Percentiles rank a stretch among this genome's conserved stretches.
Conservation (phyloP, 2,113 vertebrate species). For the Coregonus clupeaformis region DNA sequence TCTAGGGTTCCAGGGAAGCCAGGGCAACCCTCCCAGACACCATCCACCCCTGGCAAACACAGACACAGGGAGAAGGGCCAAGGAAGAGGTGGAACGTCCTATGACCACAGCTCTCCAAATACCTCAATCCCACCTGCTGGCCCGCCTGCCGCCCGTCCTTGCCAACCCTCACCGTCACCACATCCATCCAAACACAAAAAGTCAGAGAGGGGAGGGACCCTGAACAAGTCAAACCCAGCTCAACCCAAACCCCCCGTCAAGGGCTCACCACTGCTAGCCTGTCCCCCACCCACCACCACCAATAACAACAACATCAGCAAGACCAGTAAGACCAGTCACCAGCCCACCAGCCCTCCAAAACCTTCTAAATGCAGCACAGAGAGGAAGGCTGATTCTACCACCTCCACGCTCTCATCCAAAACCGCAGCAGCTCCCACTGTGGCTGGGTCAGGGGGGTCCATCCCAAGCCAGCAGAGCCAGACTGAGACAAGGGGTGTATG, state of each 20-base stretch:
- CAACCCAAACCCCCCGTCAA: constrained; percentile 11
- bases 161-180: constrained; percentile 27
- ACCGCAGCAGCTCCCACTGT: constrained; percentile 63
- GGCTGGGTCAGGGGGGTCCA: background rate
- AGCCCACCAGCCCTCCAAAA: background rate
- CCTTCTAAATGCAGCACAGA: constrained; percentile 32
- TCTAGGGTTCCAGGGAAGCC: constrained; percentile 13
- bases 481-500: constrained; percentile 56
- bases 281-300: constrained; percentile 2
- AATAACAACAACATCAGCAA: constrained; percentile 9
- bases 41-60: constrained; percentile 32
- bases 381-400: constrained; percentile 40
- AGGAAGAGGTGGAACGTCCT: constrained; percentile 22
- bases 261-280: background rate
- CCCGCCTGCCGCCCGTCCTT: constrained; percentile 20
- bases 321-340: constrained; percentile 29
- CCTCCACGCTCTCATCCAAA: constrained; percentile 64
- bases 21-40: constrained; percentile 5
- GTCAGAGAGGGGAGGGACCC: constrained; percentile 27
- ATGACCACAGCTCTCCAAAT: constrained; percentile 16
- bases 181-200: constrained; percentile 34
- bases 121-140: constrained; percentile 22
- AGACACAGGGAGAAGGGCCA: constrained; percentile 50
- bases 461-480: constrained; percentile 54
- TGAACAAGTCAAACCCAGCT: background rate